Conservation (phyloP, 2,888 invertebrate genomes). For the Diloba caeruleocephala region DNA sequence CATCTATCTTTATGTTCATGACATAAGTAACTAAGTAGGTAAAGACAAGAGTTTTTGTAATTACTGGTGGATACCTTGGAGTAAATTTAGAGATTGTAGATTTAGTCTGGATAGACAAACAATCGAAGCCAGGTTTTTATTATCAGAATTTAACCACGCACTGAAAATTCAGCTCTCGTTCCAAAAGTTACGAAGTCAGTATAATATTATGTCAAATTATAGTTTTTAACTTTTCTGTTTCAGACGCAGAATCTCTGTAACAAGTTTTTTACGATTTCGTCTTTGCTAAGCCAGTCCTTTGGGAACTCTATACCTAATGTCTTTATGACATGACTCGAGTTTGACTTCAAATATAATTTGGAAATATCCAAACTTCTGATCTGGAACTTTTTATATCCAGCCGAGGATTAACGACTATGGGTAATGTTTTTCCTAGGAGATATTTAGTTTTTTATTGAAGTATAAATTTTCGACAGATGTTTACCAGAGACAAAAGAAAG, state of each 20-base stretch:
- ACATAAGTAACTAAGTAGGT: too few relatives aligned
- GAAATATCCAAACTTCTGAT: constrained; percentile 3
- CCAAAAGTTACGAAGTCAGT: constrained; percentile 3
- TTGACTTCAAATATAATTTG: not conserved
- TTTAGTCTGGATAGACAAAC: not conserved
- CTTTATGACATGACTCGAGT: constrained; percentile 1
- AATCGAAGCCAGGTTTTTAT: not conserved
- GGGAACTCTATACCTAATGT: constrained; percentile 3
- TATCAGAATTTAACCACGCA: constrained; percentile 7
- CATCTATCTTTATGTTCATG: too few relatives aligned
- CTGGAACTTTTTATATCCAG: too few relatives aligned
- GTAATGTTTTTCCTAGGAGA: too few relatives aligned
- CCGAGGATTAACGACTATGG: too few relatives aligned
- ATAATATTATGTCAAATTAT: not conserved
- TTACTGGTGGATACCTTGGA: too few relatives aligned
- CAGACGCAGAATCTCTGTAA: not conserved
- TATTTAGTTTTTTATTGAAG: too few relatives aligned
- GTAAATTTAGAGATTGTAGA: too few relatives aligned
- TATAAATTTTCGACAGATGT: too few relatives aligned
- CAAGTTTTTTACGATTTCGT: constrained; percentile 5
- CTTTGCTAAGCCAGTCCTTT: not conserved
- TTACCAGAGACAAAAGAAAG: too few relatives aligned
- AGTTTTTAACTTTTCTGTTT: constrained; percentile 3
- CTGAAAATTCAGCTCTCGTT: not conserved
- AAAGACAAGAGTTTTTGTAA: too few relatives aligned